These are phyloP conservation scores for Myiopsitta monachus DNA, from an alignment of 2,113 vertebrate genomes.

Conservation along the genomic window DNA sequence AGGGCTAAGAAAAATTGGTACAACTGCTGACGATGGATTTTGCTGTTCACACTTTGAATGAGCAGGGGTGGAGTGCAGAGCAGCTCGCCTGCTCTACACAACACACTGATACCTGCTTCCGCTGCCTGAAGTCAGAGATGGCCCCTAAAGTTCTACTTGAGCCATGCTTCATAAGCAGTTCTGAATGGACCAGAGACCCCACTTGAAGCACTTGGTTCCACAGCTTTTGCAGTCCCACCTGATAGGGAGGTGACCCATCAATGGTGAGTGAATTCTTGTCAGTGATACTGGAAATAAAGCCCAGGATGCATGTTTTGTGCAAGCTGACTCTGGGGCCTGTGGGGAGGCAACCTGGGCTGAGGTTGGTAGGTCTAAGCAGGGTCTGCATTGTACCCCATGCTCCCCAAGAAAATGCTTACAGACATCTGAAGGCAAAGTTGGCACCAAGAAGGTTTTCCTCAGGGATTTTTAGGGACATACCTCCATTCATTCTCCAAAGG, in stretches of 20 bases:
- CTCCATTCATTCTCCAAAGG: background rate
- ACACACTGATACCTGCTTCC: background rate
- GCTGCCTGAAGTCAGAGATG: background rate
- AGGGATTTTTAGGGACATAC: background rate
- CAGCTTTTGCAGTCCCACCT: background rate
- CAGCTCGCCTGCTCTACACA: background rate
- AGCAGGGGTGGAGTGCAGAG: background rate
- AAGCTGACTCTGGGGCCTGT: background rate
- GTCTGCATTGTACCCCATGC: background rate
- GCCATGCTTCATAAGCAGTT: rapidly evolving
- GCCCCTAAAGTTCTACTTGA: background rate
- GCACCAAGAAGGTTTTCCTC: background rate
- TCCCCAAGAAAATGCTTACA: background rate
- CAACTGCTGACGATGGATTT: background rate
- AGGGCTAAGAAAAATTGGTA: background rate
- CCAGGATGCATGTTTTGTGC: background rate
- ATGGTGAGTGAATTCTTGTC: background rate
- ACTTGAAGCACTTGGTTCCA: rapidly evolving
- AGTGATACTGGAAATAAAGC: background rate
- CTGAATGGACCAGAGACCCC: background rate
- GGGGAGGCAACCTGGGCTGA: background rate
- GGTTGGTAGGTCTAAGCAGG: background rate
- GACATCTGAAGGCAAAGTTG: background rate
- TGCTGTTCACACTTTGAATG: background rate
- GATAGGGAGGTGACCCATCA: background rate